phyloP scores from a whole-genome alignment of 2,797 vertebrate genomes.

The Melanotaenia trifasciata region DNA sequence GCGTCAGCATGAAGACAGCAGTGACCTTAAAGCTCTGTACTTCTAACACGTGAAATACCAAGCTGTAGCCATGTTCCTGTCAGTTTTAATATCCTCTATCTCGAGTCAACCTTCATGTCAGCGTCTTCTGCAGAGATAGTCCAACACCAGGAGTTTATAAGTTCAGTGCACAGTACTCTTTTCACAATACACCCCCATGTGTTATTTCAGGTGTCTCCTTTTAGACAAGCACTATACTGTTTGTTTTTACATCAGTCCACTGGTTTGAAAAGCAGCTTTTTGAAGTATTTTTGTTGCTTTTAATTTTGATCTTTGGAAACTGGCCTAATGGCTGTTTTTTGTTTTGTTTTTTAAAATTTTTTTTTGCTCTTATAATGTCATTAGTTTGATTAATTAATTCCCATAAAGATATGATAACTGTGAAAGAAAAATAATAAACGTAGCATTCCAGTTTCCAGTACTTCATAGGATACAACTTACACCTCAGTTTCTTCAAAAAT shows the following conservation, averaged over 20 bases:
- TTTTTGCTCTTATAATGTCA: not conserved
- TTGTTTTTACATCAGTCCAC: constrained; percentile 56
- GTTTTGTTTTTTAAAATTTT: not conserved
- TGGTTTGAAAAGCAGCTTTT: constrained; percentile 49
- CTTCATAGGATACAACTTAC: too few species aligned
- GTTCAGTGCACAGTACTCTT: constrained; percentile 8
- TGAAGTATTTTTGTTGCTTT: constrained; percentile 62
- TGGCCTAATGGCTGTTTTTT: constrained; percentile 35
- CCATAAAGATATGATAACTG: not conserved
- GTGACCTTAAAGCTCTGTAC: constrained; percentile 38
- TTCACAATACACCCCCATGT: constrained; percentile 42
- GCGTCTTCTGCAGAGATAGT: constrained; percentile 1
- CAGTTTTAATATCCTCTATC: constrained; percentile 17
- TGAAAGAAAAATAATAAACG: not conserved
- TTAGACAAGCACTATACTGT: constrained; percentile 50
- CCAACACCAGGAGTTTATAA: constrained; percentile 10
- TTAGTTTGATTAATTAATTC: not conserved
- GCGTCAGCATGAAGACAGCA: constrained; percentile 39
- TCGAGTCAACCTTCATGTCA: not conserved
- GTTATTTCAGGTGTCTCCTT: constrained; percentile 73
- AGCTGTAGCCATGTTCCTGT: constrained; percentile 16
- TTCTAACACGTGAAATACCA: constrained; percentile 26
- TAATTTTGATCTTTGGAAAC: constrained; percentile 47
- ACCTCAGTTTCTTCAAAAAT: too few species aligned
- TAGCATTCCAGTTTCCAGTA: too few species aligned